phyloP scores from a whole-genome alignment of 2,888 invertebrate species.

The Protophormia terraenovae region DNA sequence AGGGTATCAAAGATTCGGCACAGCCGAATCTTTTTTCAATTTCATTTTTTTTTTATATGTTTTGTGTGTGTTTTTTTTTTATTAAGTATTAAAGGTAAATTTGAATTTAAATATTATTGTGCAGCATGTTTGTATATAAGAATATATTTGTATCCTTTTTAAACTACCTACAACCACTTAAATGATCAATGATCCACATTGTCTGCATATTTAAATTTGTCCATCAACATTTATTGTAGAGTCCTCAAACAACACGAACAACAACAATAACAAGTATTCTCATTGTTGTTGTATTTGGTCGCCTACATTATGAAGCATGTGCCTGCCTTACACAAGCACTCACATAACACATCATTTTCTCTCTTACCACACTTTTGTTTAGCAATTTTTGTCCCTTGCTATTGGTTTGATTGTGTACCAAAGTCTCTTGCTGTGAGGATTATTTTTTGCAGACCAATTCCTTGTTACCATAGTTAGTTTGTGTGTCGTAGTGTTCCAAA shows the following conservation, averaged over 20 bases:
- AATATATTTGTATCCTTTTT: constrained; percentile 15
- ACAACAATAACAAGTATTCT: background rate
- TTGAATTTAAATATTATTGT: constrained; percentile 18
- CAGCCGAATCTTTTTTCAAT: too few relatives aligned
- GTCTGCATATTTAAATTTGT: constrained; percentile 68
- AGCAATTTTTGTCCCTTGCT: constrained; percentile 47
- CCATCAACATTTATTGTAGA: constrained; percentile 65
- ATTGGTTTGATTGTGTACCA: constrained; percentile 41
- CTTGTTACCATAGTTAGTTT: constrained; percentile 21
- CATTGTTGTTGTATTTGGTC: constrained; percentile 46
- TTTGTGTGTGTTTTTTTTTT: too few relatives aligned
- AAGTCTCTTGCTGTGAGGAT: constrained; percentile 52
- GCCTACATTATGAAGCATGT: constrained; percentile 63
- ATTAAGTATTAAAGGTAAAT: too few relatives aligned
- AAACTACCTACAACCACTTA: constrained; percentile 65
- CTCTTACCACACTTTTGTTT: constrained; percentile 55
- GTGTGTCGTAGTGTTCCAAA: background rate
- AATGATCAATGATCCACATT: constrained; percentile 69
- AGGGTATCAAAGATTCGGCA: too few relatives aligned
- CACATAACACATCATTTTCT: constrained; percentile 7
- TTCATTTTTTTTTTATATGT: background rate
- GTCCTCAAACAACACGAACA: constrained; percentile 15
- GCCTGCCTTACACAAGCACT: constrained; percentile 49
- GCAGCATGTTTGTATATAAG: background rate
- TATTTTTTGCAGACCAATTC: constrained; percentile 23